Percentiles rank a stretch among this genome's conserved stretches.
These are phyloP conservation scores for Oxycera nigricornis DNA, from an alignment of 2,888 invertebrate genomes.

Conservation along the genomic window DNA sequence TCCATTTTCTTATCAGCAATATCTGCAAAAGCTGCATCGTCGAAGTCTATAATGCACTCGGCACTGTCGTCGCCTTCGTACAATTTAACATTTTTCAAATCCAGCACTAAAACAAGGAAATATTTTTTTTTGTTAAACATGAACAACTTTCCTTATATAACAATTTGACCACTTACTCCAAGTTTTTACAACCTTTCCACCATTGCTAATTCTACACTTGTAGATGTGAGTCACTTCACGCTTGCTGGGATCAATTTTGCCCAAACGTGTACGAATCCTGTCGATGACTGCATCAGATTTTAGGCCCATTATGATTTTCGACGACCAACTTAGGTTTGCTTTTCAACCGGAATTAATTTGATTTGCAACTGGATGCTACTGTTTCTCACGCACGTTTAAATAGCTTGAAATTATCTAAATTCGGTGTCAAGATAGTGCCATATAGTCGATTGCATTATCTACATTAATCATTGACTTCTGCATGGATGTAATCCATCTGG, in stretches of 20 bases:
- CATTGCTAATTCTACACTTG: conserved; percentile 45
- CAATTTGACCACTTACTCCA: too few species aligned
- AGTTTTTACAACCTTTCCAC: conserved; percentile 42
- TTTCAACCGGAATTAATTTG: background rate
- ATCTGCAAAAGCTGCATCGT: conserved; percentile 44
- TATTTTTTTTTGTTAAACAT: too few species aligned
- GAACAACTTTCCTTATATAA: too few species aligned
- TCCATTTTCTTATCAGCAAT: conserved; percentile 41
- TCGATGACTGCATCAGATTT: conserved; percentile 47
- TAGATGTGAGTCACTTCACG: conserved; percentile 46
- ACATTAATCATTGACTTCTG: background rate
- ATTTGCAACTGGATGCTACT: background rate
- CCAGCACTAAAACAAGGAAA: conserved; percentile 44
- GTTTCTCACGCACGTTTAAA: background rate
- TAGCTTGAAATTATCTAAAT: background rate
- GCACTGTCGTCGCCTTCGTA: conserved; percentile 42
- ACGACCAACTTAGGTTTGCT: background rate
- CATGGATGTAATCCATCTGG: background rate
- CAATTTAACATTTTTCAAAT: conserved; percentile 47
- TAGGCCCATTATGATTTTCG: conserved; percentile 43
- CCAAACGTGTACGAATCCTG: conserved; percentile 45
- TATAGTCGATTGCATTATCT: conserved; percentile 10
- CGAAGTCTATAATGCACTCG: conserved; percentile 44
- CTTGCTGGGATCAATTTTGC: conserved; percentile 43
- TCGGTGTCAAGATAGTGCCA: conserved; percentile 21